A percentile compares a stretch with the other conserved stretches of the same genome.
Conservation (phyloP, 2,888 invertebrate species). For the Eupithecia vulgata region DNA sequence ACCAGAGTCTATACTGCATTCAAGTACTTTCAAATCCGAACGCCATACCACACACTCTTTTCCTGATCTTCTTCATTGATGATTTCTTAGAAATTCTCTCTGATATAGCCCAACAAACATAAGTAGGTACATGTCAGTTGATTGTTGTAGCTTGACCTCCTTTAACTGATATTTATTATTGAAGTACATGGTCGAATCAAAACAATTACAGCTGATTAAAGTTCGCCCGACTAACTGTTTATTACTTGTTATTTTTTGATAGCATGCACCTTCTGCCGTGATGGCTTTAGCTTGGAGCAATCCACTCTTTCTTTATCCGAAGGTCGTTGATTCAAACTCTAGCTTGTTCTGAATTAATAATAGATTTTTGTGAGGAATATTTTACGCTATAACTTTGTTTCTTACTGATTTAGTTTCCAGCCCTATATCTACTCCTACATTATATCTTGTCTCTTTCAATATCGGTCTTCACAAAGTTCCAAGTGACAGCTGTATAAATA, state of each 20-base stretch:
- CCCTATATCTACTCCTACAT: too few relatives aligned
- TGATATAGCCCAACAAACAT: neutral
- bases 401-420: neutral
- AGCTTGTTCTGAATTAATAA: neutral
- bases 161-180: conserved; percentile 16
- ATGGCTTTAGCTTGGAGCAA: neutral
- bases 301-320: neutral
- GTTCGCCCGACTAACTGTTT: conserved; percentile 1
- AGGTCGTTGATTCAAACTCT: neutral
- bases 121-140: neutral
- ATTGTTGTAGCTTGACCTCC: conserved; percentile 12
- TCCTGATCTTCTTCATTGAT: neutral
- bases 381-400: neutral
- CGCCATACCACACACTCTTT: neutral
- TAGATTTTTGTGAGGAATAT: neutral
- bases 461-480: neutral
- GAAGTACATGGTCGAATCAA: conserved; percentile 11
- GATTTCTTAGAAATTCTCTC: neutral
- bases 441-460: neutral
- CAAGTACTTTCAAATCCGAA: too few relatives aligned
- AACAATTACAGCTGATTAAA: conserved; percentile 24
- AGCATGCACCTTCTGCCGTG: neutral
- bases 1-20: too few relatives aligned
- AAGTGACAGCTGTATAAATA: neutral
- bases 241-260: neutral